Conservation (phyloP, 2,888 invertebrate species). For the Ariolimax columbianus region DNA sequence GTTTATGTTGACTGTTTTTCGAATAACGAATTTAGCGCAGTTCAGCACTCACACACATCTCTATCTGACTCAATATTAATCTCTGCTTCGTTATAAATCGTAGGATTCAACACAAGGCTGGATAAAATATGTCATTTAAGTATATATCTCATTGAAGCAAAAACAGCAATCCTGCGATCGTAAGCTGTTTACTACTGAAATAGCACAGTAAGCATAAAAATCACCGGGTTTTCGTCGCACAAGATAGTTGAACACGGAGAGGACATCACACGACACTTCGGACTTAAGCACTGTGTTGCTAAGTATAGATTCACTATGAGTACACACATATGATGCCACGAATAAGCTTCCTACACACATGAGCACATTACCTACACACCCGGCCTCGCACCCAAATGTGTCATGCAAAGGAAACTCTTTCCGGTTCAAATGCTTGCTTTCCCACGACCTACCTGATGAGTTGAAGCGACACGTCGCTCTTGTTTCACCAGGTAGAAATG, state of each 20-base stretch:
- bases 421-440: slow-evolving; percentile 13
- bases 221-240: neutral
- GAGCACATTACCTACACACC: slow-evolving; percentile 34
- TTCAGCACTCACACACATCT: neutral
- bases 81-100: too few species aligned
- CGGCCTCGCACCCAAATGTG: slow-evolving; percentile 20
- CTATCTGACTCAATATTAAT: neutral
- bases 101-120: too few species aligned
- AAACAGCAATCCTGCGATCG: neutral
- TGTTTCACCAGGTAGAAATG: slow-evolving; percentile 20
- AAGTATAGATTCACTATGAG: neutral
- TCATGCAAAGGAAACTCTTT: slow-evolving; percentile 5
- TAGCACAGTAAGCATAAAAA: slow-evolving; percentile 13
- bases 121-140: neutral
- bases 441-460: slow-evolving; percentile 3
- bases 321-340: neutral
- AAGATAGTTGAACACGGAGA: too few species aligned
- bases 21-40: neutral
- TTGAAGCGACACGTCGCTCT: neutral
- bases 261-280: neutral
- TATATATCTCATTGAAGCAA: neutral
- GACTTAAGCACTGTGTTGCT: neutral
- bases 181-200: neutral
- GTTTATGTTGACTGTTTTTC: neutral
- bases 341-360: slow-evolving; percentile 4